Evolutionary conservation across 2,888 invertebrate species (phyloP).

Genomic region (Pomacea canaliculata): DNA sequence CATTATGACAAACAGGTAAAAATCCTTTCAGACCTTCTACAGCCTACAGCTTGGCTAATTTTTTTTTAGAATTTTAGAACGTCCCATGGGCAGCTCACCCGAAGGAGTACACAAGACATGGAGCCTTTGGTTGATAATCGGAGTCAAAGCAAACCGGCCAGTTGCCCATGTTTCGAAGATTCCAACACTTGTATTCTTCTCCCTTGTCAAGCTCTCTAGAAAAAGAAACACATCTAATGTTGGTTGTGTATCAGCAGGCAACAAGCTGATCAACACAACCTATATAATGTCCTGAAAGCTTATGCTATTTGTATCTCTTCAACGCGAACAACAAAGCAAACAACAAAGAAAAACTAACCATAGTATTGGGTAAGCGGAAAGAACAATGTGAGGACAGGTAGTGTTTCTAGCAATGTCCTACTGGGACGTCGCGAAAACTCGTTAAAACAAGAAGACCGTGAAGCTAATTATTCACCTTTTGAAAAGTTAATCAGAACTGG

Average conservation of each 20-base stretch:
- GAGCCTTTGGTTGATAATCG: slow-evolving; percentile 4
- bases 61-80: too few species aligned
- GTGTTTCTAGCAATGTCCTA: background rate
- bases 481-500: background rate
- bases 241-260: background rate
- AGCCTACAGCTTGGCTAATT: too few species aligned
- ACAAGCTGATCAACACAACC: background rate
- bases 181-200: slow-evolving; percentile 12
- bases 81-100: slow-evolving; percentile 8
- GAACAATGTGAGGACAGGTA: background rate
- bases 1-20: too few species aligned
- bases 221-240: background rate
- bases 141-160: slow-evolving; percentile 20
- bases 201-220: slow-evolving; percentile 22
- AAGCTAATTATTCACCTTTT: background rate
- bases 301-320: background rate
- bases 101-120: slow-evolving; percentile 26
- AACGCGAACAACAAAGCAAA: background rate
- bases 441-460: too few species aligned
- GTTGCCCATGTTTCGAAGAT: slow-evolving; percentile 18
- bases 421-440: too few species aligned
- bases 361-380: background rate
- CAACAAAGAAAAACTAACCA: background rate
- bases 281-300: background rate
- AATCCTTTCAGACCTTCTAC: too few species aligned